Evolutionary conservation across 1,140 invertebrate genomes (phyloP), one percentile per base, ranked within the genome.

Genomic region (Odontomachus brunneus): DNA sequence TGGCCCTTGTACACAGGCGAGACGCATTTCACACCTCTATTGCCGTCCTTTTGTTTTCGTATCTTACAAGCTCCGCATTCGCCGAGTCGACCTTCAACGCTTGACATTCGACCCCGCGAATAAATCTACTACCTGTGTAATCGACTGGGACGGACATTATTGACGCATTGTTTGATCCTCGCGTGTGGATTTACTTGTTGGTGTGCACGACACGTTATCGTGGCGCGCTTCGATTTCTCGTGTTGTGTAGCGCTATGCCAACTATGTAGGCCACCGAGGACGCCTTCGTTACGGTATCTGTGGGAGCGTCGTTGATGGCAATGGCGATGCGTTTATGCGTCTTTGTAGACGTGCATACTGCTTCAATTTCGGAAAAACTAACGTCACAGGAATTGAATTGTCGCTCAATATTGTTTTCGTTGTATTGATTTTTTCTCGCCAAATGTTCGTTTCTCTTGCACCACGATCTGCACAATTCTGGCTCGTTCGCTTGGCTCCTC

Each of bases 231-330:
- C 48, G 60, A 76, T 76, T 53, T 76, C 60, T 65, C 60, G 14
- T 12, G n/a, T 53, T 53, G 48, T 66, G 22, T n/a, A 75, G n/a
- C 24, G 26, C 33, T 59, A 73, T 74, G 72, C 74, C 60, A 66
- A 53, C 14, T 66, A 53, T 75, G 44, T 75, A 74, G 24, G 60
- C 26, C 19, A 53, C 11, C 19, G 48, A 76, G 44, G 38, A 38
- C n/a, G 44, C 26, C n/a, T 66, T 63, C 65, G 59, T 63, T 66
- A 65, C 5, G 26, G 29, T 66, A 66, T 38, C n/a, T 38, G 62
- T 12, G n/a, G 19, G 26, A 66, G 29, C 17, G 11, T 65, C 29
- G 38, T 74, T 66, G 24, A 51, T 62, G 22, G n/a, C 12, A 63
- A 53, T 65, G 26, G 26, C 51, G 33, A 73, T n/a, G 33, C n/a